Evolutionary conservation across 2,888 invertebrate species (phyloP), one percentile per base, ranked within the genome.

Genomic region (Drosophila parthenogenetica): DNA sequence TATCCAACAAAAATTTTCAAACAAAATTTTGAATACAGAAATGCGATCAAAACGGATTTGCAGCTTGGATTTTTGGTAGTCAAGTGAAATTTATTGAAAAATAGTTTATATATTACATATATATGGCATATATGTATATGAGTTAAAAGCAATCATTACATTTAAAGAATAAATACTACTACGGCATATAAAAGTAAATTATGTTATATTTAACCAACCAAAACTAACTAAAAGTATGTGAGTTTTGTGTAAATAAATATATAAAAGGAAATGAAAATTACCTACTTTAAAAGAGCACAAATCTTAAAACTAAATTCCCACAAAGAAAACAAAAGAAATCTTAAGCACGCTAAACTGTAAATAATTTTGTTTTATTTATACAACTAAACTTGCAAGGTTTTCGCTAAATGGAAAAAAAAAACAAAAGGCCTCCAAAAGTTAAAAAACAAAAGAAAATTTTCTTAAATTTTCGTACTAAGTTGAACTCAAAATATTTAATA

Each of bases 101-200:
- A 60, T 51, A 55, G 54, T 51, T 50, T 45, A 32, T 45, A 51
- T 35, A 40, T 63, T 11, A 61, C 54, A 22, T 54, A 49, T 60
- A 32, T 64, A 57, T 72, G 46, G 22, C 22, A 22, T 72, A 77
- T 46, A 75, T 46, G 61, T 68, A 78, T 78, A 81, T 83, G 79
- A 87, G 82, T 87, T 82, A 77, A 82, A 82, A 82, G 88, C 82
- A 82, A 82, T 82, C 82, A 82, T 87, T 87, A 82, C 67, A 82
- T 73, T 87, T 87, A 82, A 87, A 70, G 49, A 61, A 54, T 37
- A 58, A 22, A 45, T 60, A 66, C 48, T 51, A 81, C 51, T 68
- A 77, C 46, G 64, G n/a, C 16, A 46, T 45, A 46, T 35, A 70
- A 48, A 54, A 22, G 54, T 43, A 61, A 68, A 60, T 61, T 60